Evolutionary conservation across 2,888 invertebrate genomes (phyloP).

Genomic region (Pyrochroa serraticornis): DNA sequence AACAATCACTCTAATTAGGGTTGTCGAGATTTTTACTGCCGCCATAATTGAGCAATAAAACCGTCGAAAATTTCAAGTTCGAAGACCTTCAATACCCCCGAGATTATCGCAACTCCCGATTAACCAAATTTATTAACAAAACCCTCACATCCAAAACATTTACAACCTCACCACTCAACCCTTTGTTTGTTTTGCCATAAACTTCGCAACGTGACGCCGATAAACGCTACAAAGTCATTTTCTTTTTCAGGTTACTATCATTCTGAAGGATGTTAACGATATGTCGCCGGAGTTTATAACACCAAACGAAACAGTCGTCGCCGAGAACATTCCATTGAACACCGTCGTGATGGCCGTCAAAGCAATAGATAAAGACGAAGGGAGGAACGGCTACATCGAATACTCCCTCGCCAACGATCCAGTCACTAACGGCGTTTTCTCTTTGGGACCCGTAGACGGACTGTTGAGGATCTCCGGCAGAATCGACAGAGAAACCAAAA

Average conservation of each 20-base stretch:
- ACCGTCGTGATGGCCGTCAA: slow-evolving; percentile 89
- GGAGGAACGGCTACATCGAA: slow-evolving; percentile 85
- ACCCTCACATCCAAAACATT: neutral
- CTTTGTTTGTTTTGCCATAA: slow-evolving; percentile 8
- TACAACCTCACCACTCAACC: slow-evolving; percentile 6
- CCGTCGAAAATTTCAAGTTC: slow-evolving; percentile 7
- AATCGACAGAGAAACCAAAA: slow-evolving; percentile 81
- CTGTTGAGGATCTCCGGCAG: slow-evolving; percentile 82
- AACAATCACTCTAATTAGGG: slow-evolving; percentile 11
- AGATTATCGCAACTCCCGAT: too few species aligned
- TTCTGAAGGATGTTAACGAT: slow-evolving; percentile 90
- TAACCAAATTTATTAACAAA: too few species aligned
- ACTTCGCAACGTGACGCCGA: slow-evolving; percentile 5
- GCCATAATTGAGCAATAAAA: slow-evolving; percentile 15
- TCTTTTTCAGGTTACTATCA: slow-evolving; percentile 76
- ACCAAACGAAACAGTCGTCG: slow-evolving; percentile 76
- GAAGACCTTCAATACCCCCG: neutral
- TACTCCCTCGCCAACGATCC: slow-evolving; percentile 77
- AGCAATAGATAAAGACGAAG: slow-evolving; percentile 89
- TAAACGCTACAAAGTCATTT: neutral
- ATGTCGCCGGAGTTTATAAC: slow-evolving; percentile 87
- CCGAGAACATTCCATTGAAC: slow-evolving; percentile 85
- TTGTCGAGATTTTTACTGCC: neutral
- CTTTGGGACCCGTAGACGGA: slow-evolving; percentile 86
- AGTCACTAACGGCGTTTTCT: slow-evolving; percentile 72